Evolutionary conservation across 2,888 invertebrate genomes (phyloP), one percentile per base, ranked within the genome.

Genomic region (Xestia rhomboidea): DNA sequence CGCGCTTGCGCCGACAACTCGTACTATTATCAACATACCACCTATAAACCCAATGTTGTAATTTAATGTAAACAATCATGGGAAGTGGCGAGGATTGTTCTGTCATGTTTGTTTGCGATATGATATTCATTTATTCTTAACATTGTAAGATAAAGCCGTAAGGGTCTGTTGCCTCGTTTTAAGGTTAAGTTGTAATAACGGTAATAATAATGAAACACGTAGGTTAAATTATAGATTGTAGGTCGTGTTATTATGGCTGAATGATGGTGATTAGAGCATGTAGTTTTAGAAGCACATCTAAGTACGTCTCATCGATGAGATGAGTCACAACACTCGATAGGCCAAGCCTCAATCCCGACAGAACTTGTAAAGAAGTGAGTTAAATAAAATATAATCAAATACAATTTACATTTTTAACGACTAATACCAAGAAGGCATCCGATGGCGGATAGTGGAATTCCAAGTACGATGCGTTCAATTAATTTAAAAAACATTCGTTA

Each of bases 401-500:
- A 69, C 78, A 75, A 79, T 73, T 77, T 83, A 77, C 74, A 74
- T 84, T 84, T 83, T 81, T 82, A 84, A 87, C 81, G 82, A 81
- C 87, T 88, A 90, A 88, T 94, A 93, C 93, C 83, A 83, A 90
- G 92, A 93, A 94, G 89, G 90, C 89, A 90, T 88, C 85, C 79
- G 95, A 96, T 95, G 85, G 89, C 84, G 92, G 95, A 96, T 96
- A 96, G 91, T 92, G 85, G 87, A 91, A 87, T 95, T 95, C 95
- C 93, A 84, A 93, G 94, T 94, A 93, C 91, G 91, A 90, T 89
- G 91, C 92, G 90, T 93, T 95, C 95, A 96, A 96, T 96, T 96
- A 96, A 96, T 96, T 95, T 94, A 95, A 96, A 94, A 93, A 93
- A 92, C 95, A 95, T 95, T 96, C 95, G 95, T 96, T 96, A 96